Evolutionary conservation across 1,140 invertebrate species (phyloP), one percentile per base, ranked within the genome.

Genomic region (Brachionus angularis): DNA sequence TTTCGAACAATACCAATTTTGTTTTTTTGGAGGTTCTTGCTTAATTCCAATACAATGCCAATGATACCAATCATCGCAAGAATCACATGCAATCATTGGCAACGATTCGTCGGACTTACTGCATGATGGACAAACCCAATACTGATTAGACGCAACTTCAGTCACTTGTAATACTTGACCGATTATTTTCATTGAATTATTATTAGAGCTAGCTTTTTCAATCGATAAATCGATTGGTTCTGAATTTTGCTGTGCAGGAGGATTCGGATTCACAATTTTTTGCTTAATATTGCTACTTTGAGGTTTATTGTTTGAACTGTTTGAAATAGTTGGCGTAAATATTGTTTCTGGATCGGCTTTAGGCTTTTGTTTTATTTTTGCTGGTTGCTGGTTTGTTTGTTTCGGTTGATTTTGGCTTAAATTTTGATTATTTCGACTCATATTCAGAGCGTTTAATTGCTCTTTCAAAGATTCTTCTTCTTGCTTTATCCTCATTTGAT

Each of bases 1-100:
- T 29, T 67, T 67, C 14, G 27, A 33, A 67, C 62, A 67, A 18
- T 67, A 67, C 62, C 62, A 67, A 36, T 67, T 67, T 67, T 67
- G 62, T 47, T 67, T 67, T 67, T 67, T 12, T 5, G 62, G 62
- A 8, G 62, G 62, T n/a, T 47, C 62, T 31, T 67, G 31, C 8
- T 27, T 67, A 5, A 67, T 34, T 8, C 62, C 62, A 31, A 67
- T 36, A 33, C 62, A 67, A 23, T 67, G 42, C 53, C 42, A 67
- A 67, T 67, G 62, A 7, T 67, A 67, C 62, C 62, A 67, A 23
- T 67, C 62, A 33, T 67, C 62, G 27, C 62, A 67, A 8, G 62
- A 67, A 27, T 67, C 62, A 50, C 62, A 67, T 0, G 62, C 62
- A 21, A 67, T 67, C 62, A 67, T 67, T 8, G 47, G 42, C 31